Percentiles rank a stretch among this genome's conserved stretches.
phyloP scores from a whole-genome alignment of 1,140 invertebrate species.

The Cheumatopsyche charites region DNA sequence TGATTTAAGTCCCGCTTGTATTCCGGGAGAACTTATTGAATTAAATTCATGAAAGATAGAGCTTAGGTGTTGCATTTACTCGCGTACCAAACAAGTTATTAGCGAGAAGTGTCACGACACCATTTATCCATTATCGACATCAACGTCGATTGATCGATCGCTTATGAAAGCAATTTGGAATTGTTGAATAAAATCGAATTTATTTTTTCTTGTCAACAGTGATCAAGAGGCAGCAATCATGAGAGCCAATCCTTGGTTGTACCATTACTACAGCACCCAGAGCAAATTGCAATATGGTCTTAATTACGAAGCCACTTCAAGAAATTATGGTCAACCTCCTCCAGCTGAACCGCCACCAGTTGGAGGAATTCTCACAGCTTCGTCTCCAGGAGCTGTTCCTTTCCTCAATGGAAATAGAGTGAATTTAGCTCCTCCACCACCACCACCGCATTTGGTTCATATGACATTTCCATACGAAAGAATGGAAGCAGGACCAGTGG shows the following conservation, averaged over 20 bases:
- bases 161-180: background rate
- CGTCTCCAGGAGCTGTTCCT: conserved; percentile 9
- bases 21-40: conserved; percentile 3
- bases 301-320: conserved; percentile 65
- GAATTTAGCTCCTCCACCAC: conserved; percentile 50
- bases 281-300: conserved; percentile 91
- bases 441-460: conserved; percentile 49
- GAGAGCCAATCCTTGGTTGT: conserved; percentile 90
- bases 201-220: conserved; percentile 62
- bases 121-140: conserved; percentile 15
- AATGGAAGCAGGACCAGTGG: conserved; percentile 58
- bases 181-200: background rate
- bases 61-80: background rate
- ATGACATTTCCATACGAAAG: conserved; percentile 61
- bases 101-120: conserved; percentile 3
- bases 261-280: conserved; percentile 92
- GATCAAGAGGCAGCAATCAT: conserved; percentile 90
- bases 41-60: conserved; percentile 5
- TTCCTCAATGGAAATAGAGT: conserved; percentile 30
- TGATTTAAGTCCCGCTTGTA: background rate
- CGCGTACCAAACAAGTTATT: conserved; percentile 5
- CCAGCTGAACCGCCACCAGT: conserved; percentile 37
- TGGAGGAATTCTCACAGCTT: background rate
- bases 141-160: background rate
- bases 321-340: conserved; percentile 58